Conservation (phyloP, 2,888 invertebrate species). For the Heliconius sara region DNA sequence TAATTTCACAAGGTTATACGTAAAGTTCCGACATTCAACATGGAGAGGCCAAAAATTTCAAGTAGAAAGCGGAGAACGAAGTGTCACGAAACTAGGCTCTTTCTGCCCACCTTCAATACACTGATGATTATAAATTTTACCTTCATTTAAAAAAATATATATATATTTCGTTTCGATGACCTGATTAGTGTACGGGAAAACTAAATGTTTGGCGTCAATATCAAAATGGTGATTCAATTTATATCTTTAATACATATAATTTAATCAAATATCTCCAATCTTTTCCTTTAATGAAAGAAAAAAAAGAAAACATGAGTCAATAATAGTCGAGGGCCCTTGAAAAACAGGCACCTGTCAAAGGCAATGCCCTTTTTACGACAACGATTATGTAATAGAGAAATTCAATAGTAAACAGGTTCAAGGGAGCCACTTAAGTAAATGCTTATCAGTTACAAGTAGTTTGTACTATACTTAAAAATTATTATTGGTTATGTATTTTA, state of each 20-base stretch:
- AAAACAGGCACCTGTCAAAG: constrained; percentile 44
- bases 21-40: not conserved
- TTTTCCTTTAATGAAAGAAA: not conserved
- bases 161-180: no score
- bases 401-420: constrained; percentile 27
- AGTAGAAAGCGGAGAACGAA: not conserved
- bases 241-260: no score
- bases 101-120: not conserved
- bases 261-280: not conserved
- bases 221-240: no score
- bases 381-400: constrained; percentile 33
- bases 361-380: constrained; percentile 39
- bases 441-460: constrained; percentile 11
- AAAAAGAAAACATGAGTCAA: not conserved
- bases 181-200: no score
- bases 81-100: not conserved
- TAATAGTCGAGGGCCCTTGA: constrained; percentile 27
- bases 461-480: not conserved
- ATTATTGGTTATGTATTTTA: not conserved
- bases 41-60: not conserved
- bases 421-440: constrained; percentile 10
- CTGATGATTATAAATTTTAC: no score
- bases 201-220: no score
- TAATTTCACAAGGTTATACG: not conserved
- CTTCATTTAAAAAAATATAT: no score